Conservation (phyloP, 2,888 invertebrate species). For the Cyclophora punctaria region DNA sequence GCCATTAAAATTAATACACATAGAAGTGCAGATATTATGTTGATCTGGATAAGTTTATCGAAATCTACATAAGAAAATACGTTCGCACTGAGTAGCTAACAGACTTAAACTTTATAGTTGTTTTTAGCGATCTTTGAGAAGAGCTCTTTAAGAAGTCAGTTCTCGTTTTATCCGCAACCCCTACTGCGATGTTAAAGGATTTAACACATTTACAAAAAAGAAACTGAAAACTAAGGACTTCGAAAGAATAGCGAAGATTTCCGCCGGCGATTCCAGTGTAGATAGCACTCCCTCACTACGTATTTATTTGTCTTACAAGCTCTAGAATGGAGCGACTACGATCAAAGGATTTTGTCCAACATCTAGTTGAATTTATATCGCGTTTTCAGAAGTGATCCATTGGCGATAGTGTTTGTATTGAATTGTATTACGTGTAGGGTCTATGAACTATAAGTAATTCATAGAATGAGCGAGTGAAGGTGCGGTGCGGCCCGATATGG, state of each 20-base stretch:
- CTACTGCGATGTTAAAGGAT: slow-evolving; percentile 53
- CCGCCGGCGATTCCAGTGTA: slow-evolving; percentile 29
- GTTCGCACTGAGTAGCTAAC: slow-evolving; percentile 24
- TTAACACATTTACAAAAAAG: slow-evolving; percentile 47
- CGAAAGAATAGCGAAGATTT: slow-evolving; percentile 38
- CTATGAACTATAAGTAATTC: slow-evolving; percentile 73
- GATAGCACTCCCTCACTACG: slow-evolving; percentile 30
- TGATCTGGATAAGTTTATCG: background rate
- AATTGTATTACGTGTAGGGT: slow-evolving; percentile 64
- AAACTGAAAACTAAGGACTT: slow-evolving; percentile 26
- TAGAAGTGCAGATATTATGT: no score
- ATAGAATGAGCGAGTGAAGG: slow-evolving; percentile 69
- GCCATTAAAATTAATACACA: no score
- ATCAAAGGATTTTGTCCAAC: slow-evolving; percentile 15
- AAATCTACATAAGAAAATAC: background rate
- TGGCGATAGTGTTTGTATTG: slow-evolving; percentile 37
- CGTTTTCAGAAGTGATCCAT: slow-evolving; percentile 25
- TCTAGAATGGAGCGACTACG: slow-evolving; percentile 18
- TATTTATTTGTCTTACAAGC: slow-evolving; percentile 45
- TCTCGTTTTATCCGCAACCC: slow-evolving; percentile 44
- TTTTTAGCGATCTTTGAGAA: slow-evolving; percentile 44
- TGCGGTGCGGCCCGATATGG: slow-evolving; percentile 70
- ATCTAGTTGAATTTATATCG: slow-evolving; percentile 9
- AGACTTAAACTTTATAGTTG: slow-evolving; percentile 46
- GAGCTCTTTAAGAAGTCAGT: slow-evolving; percentile 51